A percentile compares a stretch with the other conserved stretches of the same genome.
Conservation (phyloP, 2,888 invertebrate genomes). For the Lepidochrysops patricia region DNA sequence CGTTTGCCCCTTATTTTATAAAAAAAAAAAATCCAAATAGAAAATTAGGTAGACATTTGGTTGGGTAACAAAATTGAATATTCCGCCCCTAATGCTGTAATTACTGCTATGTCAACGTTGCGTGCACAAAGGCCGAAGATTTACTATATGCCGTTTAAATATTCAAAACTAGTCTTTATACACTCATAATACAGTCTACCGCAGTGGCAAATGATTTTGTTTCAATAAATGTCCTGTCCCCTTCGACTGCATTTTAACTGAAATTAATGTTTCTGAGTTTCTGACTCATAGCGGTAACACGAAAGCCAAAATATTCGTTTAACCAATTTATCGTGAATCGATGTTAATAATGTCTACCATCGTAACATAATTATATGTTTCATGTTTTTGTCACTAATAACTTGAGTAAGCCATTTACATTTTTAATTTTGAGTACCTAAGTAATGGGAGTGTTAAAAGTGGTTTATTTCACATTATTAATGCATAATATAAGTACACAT, state of each 20-base stretch:
- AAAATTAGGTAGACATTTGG: neutral
- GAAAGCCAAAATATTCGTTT: neutral
- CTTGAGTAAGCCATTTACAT: too few species aligned
- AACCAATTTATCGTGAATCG: neutral
- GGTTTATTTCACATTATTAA: too few species aligned
- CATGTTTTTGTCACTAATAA: too few species aligned
- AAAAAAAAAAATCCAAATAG: neutral
- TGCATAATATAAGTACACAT: too few species aligned
- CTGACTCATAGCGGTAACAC: neutral
- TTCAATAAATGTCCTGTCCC: constrained; percentile 18
- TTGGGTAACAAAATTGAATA: constrained; percentile 25
- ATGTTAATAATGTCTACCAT: neutral
- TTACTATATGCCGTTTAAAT: constrained; percentile 14
- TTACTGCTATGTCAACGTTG: constrained; percentile 36
- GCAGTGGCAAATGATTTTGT: constrained; percentile 7
- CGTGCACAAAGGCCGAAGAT: constrained; percentile 31
- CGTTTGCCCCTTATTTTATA: too few species aligned
- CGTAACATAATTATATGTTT: too few species aligned
- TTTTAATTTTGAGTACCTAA: too few species aligned
- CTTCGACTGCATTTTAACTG: constrained; percentile 20
- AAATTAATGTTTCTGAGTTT: constrained; percentile 16
- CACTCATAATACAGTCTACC: neutral
- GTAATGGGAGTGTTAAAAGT: too few species aligned
- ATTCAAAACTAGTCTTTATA: constrained; percentile 20
- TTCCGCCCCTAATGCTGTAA: constrained; percentile 33